Evolutionary conservation across 1,140 invertebrate species (phyloP).

Genomic region (Trypoxylus dichotomus): DNA sequence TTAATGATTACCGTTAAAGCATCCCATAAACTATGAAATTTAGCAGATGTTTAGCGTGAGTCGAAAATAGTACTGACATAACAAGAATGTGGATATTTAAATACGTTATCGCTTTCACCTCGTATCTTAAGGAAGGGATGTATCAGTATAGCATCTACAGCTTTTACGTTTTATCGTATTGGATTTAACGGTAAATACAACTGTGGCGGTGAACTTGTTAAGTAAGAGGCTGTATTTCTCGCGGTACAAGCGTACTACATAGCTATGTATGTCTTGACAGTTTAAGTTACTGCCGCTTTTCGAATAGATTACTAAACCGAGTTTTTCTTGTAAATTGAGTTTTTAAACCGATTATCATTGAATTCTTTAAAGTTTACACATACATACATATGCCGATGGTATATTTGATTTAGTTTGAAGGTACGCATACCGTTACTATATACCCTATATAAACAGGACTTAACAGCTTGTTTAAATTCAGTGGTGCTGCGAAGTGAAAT

Average conservation of each 20-base stretch:
- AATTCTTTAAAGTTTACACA: background rate
- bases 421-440: background rate
- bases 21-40: background rate
- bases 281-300: no score
- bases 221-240: background rate
- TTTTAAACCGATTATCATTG: background rate
- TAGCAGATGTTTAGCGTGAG: background rate
- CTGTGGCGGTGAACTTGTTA: background rate
- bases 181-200: slow-evolving; percentile 17
- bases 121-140: background rate
- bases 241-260: background rate
- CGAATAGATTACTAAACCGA: background rate
- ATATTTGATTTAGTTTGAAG: background rate
- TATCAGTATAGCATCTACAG: background rate
- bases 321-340: background rate
- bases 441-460: background rate
- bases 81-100: background rate
- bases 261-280: no score
- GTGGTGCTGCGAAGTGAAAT: no score
- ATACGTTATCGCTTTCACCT: slow-evolving; percentile 9
- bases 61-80: background rate
- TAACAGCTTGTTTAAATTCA: background rate
- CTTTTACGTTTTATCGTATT: slow-evolving; percentile 7
- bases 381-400: background rate
- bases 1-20: background rate